Base-by-base conservation (phyloP, 1,140 invertebrate species). In the Rhopalosiphum maidis region DNA sequence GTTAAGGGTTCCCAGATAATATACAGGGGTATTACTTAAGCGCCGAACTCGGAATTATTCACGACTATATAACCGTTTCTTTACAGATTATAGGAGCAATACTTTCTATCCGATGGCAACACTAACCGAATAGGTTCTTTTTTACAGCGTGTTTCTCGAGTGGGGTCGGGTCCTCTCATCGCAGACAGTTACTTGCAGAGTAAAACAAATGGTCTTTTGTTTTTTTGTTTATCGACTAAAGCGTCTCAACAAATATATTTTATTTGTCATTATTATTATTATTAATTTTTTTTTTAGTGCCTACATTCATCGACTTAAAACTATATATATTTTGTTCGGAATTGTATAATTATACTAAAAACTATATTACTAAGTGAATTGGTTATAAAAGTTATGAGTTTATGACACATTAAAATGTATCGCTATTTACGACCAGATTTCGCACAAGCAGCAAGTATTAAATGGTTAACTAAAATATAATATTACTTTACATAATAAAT, bases 71-170 rank as follows among this genome's bases (percentile, higher is more conserved):
- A 82, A 82, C n/a, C n/a, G 41, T 92, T 83, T 92, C 77, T 92
- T 85, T 82, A 48, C 60, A 48, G 91, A 92, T 92, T 92, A 92
- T 68, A 46, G 55, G 41, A 91, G 55, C 60, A 77, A 91, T 91
- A 91, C 90, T 91, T 77, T 91, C 90, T 77, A 68, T 91, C 55
- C 41, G n/a, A 82, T 92, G 30, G 46, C 25, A 92, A 48, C n/a
- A 6, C 21, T 92, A 92, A 48, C 68, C n/a, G 60, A 51, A 46
- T 46, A 92, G 68, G 35, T 92, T 83, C n/a, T 37, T 83, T 51
- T 23, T 37, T 83, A 37, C 89, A 23, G 8, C 54, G 43, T 89
- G 21, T 89, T n/a, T 54, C 7, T 89, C n/a, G 35, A 92, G n/a
- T 89, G 68, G 91, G 77, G 41, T 91, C 5, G 90, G 60, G 46